A percentile compares a stretch with the other conserved stretches of the same genome.
Conservation (phyloP, 2,113 vertebrate genomes). For the Acanthisitta chloris region DNA sequence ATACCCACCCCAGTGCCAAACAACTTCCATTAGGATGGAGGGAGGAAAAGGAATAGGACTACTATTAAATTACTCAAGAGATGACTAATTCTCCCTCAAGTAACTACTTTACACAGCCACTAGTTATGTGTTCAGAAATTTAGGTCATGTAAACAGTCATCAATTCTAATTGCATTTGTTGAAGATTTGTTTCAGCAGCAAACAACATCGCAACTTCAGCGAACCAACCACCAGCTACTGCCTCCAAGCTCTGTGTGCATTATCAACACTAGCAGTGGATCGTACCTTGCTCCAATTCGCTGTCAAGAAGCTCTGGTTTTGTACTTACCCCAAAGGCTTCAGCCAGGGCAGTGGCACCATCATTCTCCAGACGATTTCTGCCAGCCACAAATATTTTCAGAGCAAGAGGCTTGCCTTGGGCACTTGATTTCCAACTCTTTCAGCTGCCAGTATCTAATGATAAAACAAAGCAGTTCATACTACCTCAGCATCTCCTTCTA, state of each 20-base stretch:
- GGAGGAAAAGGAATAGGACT: not conserved
- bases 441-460: conserved; percentile 87
- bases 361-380: conserved; percentile 95
- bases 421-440: conserved; percentile 85
- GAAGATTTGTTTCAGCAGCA: not conserved
- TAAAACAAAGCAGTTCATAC: not conserved
- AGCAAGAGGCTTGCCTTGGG: conserved; percentile 79
- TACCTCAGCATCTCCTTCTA: not conserved
- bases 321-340: conserved; percentile 90
- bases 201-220: fast-evolving
- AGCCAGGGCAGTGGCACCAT: conserved; percentile 92
- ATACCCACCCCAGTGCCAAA: not conserved
- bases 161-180: not conserved
- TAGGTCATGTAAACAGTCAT: not conserved
- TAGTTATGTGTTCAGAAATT: not conserved
- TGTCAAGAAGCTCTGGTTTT: not conserved
- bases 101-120: not conserved
- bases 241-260: not conserved
- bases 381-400: conserved; percentile 94
- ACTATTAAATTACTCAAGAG: not conserved
- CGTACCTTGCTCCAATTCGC: not conserved
- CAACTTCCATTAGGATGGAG: not conserved
- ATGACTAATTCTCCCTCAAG: not conserved
- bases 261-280: not conserved
- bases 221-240: not conserved